These are phyloP conservation scores for Fregetta grallaria DNA, from an alignment of 2,113 vertebrate genomes.

Conservation along the genomic window DNA sequence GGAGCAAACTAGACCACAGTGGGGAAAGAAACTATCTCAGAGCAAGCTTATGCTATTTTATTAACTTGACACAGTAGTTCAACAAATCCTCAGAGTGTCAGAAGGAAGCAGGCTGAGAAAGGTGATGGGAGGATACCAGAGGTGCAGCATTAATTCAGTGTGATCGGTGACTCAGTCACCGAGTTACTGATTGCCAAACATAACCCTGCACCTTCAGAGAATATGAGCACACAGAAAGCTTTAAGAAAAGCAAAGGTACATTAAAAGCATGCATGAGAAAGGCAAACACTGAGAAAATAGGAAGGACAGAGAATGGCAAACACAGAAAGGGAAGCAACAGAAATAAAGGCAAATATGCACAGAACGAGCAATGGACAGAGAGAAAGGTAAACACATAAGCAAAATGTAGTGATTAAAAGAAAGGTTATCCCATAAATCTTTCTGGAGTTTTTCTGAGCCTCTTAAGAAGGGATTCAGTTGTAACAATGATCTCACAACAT, in stretches of 20 bases:
- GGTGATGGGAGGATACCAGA: neutral
- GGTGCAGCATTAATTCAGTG: neutral
- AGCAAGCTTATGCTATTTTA: neutral
- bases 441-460: neutral
- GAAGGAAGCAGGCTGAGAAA: neutral
- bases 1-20: neutral
- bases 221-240: neutral
- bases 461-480: neutral
- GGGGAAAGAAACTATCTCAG: neutral
- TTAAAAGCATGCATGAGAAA: slow-evolving; percentile 16
- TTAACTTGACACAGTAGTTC: neutral
- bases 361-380: neutral
- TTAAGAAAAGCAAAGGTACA: slow-evolving; percentile 4
- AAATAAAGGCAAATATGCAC: neutral
- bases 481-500: neutral
- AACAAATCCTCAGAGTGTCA: neutral
- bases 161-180: neutral
- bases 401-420: neutral
- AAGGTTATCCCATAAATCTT: neutral
- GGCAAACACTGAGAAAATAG: neutral
- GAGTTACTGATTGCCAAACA: neutral
- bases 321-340: slow-evolving; percentile 14
- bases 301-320: neutral
- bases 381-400: neutral
- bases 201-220: slow-evolving; percentile 23